Base-by-base conservation (phyloP, 2,888 invertebrate genomes). In the Zeuzera pyrina region DNA sequence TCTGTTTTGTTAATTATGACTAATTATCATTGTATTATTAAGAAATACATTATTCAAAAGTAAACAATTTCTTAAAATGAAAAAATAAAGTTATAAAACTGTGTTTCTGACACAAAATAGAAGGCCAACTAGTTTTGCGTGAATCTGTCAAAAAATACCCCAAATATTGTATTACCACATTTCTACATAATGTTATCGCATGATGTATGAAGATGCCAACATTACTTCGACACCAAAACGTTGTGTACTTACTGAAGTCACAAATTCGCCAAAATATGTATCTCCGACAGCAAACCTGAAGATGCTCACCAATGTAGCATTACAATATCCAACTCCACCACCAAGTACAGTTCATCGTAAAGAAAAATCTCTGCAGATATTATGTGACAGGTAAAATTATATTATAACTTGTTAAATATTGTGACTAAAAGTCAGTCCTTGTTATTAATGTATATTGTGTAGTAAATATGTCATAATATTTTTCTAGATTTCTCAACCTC, bases 211-310 rank as follows among this genome's bases (percentile, higher is more conserved):
- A 68, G 74, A 74, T 79, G 78, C 74, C 55, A 74, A 73, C 71
- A 71, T 79, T 58, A 68, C 67, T 58, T 73, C 67, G 59, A 84
- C 84, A 51, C 85, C 85, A 35, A 85, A 85, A 65, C 77, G 85
- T 42, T 78, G 65, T 56, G 84, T 84, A 36, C 73, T 87, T 31
- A 77, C 83, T 33, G 86, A 86, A 65, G 77, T 87, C 31, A 86
- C 85, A 24, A 86, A 86, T 55, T 72, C 84, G 8, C 62, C 76
- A 15, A 71, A 67, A 38, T 84, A 85, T 47, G 81, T 88, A 11
- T 89, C 89, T 12, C 89, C 89, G 12, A 89, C 86, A 34, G 88
- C 89, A 42, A 90, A 90, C 68, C 76, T 90, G 29, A 88, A 88
- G 67, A 68, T 90, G 46, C 67, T 90, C 39, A 89, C 88, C 4